Evolutionary conservation across 2,113 vertebrate species (phyloP), one percentile per base, ranked within the genome.

Genomic region (Mandrillus leucophaeus): DNA sequence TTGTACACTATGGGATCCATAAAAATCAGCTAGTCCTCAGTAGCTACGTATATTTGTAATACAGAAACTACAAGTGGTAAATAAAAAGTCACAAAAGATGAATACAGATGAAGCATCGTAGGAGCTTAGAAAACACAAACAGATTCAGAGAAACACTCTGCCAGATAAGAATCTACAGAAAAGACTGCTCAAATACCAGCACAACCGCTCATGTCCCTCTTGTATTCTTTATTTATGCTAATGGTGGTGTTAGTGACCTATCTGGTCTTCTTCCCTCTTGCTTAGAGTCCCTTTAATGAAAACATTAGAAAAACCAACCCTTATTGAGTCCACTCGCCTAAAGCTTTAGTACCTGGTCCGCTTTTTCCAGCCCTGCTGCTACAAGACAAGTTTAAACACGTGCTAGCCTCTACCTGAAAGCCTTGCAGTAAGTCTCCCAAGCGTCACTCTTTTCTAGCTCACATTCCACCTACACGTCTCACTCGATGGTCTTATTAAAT

Each of bases 181-280:
- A 61, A 52, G 25, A 9, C 64, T 23, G 20, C 6, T 22, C 22
- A 4, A n/a, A 59, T 12, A 12, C 43, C 27, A 45, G 20, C 23
- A 68, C 35, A 23, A 3, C 3, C 6, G n/a, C 27, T 8, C 0
- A 0, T 1, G 35, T 0, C 43, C 73, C 38, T 16, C 83, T 27
- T 1, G 7, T 4, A 2, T 27, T 78, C 50, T 50, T 52, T 7
- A 0, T 35, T 57, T 48, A 23, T 32, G 27, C 48, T 6, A 0
- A 30, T 14, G 20, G 12, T 7, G 23, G 16, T 4, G 27, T 38
- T 80, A 50, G 55, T 1, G 3, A 23, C 20, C 13, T 30, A 43
- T 30, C 88, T 4, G 3, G 4, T 40, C 16, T 68, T 27, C 50
- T 23, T 17, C 5, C 27, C 17, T 30, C 22, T 89, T 84, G 12